Percentiles rank a stretch among this genome's conserved stretches.
These are phyloP conservation scores for Dastarcus helophoroides DNA, from an alignment of 2,888 invertebrate genomes.

Conservation along the genomic window DNA sequence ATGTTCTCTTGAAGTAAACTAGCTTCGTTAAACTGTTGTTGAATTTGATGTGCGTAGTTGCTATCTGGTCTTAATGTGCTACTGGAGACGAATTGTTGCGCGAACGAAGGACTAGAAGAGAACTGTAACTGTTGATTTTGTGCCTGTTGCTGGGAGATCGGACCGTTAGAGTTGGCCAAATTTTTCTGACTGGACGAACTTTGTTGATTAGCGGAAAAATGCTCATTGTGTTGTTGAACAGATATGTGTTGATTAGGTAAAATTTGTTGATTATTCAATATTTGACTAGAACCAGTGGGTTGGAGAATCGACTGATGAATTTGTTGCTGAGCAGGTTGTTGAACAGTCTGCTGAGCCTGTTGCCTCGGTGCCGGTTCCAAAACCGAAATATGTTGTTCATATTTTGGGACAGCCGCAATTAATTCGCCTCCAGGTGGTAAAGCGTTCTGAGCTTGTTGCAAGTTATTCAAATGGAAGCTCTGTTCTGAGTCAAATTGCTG, in stretches of 20 bases:
- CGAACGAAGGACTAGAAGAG: too few species aligned
- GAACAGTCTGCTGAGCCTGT: constrained; percentile 16
- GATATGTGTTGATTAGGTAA: constrained; percentile 7
- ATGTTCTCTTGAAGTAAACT: constrained; percentile 14
- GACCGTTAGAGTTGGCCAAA: too few species aligned
- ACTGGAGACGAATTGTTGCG: too few species aligned
- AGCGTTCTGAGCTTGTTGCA: constrained; percentile 30
- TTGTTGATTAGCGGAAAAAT: constrained; percentile 10
- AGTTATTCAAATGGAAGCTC: constrained; percentile 17
- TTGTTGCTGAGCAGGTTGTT: constrained; percentile 14
- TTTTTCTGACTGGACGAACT: constrained; percentile 14
- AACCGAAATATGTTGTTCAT: constrained; percentile 66
- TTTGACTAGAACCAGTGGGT: constrained; percentile 8
- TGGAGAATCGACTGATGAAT: too few species aligned
- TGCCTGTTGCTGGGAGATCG: too few species aligned
- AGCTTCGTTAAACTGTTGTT: constrained; percentile 21
- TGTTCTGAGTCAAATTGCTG: constrained; percentile 23
- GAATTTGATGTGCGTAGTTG: constrained; percentile 36
- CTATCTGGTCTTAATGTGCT: constrained; percentile 36
- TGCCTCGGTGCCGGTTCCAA: constrained; percentile 26
- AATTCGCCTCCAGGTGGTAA: constrained; percentile 60
- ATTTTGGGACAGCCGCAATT: constrained; percentile 64
- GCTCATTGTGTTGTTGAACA: constrained; percentile 6
- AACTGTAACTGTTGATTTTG: too few species aligned
- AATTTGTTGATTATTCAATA: too few species aligned